Base-by-base conservation (phyloP, 2,797 vertebrate genomes). In the Phalloptychus januarius region DNA sequence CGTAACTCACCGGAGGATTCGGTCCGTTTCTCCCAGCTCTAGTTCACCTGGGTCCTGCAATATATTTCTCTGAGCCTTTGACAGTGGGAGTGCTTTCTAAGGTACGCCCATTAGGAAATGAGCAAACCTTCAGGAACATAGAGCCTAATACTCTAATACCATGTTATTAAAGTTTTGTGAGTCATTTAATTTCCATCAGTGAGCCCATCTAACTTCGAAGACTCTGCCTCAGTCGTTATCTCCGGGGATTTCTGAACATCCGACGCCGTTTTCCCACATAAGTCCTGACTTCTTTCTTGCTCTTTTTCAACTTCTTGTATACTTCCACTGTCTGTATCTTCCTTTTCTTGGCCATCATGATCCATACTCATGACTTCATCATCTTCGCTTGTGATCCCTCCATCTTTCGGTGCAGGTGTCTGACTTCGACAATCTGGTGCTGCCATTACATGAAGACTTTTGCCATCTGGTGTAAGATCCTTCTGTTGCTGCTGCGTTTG, bases 101-200 rank as follows among this genome's bases (percentile, higher is more conserved):
- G 82, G 78, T 78, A 67, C 78, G 83, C 86, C 85, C 85, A 78
- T 80, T 78, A 45, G 77, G 80, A 90, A 83, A 85, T 87, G 86
- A 88, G 84, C 91, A 28, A 42, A 89, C 92, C 89, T 90, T 86
- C 81, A 80, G 83, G 85, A 90, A 85, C 81, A 44, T 76, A 79
- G 81, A 91, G 90, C 92, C 90, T 88, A 91, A 92, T 89, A 63
- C 80, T 90, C 88, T 79, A 82, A 77, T 75, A 87, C 90, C 89
- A 92, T 91, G 85, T 92, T 96, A 95, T 95, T 96, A 95, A 89
- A 89, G 79, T 85, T 86, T 71, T 72, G 58, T 81, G 78, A 87
- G 86, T 85, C 77, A 2, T 56, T 91, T 92, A 89, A 81, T 92
- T 87, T 78, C 73, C 81, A 58, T 88, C 88, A 11, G 79, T 54